Percentiles rank a stretch among this genome's conserved stretches.
Conservation (phyloP, 92 coral and sea anemone genomes). For the Phenganax subtilis region DNA sequence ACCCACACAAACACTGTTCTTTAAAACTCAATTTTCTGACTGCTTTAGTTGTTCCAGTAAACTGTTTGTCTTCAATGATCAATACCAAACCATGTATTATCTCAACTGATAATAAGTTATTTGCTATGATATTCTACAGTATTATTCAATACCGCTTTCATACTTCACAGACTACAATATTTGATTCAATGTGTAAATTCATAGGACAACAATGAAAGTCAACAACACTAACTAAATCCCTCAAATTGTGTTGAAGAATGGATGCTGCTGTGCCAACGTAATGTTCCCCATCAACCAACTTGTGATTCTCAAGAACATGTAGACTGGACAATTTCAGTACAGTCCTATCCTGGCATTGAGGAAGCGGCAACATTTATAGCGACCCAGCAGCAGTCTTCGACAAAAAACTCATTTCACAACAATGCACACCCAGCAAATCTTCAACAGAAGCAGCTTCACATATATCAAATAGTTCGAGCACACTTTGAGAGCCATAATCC, state of each 20-base stretch:
- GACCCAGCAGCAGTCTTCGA: neutral
- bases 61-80: too few species aligned
- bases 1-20: too few species aligned
- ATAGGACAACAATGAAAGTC: slow-evolving; percentile 2
- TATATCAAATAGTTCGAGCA: neutral
- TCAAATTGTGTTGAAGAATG: slow-evolving; percentile 13
- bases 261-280: slow-evolving; percentile 26
- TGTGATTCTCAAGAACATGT: slow-evolving; percentile 16
- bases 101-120: too few species aligned
- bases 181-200: neutral
- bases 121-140: too few species aligned
- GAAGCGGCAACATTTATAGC: slow-evolving; percentile 9
- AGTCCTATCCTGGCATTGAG: slow-evolving; percentile 16
- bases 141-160: too few species aligned
- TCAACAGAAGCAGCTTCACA: slow-evolving; percentile 2
- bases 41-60: too few species aligned
- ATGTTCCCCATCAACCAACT: slow-evolving; percentile 22
- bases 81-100: too few species aligned
- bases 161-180: neutral
- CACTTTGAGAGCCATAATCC: slow-evolving; percentile 7
- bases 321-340: slow-evolving; percentile 16
- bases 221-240: neutral
- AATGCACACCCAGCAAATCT: slow-evolving; percentile 2
- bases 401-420: neutral
- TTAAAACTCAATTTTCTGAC: too few species aligned